phyloP scores from a whole-genome alignment of 2,113 vertebrate species.

The Lichenostomus cassidix region DNA sequence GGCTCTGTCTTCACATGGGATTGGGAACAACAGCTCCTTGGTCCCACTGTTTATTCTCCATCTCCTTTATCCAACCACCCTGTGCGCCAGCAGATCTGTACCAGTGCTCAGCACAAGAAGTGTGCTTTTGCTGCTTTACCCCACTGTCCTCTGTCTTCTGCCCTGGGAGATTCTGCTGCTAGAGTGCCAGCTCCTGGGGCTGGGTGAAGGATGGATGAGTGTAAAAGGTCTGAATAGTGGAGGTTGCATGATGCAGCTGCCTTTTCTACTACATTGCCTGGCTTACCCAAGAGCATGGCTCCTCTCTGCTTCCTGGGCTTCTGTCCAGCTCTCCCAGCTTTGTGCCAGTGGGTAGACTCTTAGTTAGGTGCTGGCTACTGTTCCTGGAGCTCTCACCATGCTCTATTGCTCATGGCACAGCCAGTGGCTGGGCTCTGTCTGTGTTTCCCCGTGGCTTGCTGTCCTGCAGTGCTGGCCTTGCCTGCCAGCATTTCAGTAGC shows the following conservation, averaged over 20 bases:
- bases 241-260: neutral
- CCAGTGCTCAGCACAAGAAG: neutral
- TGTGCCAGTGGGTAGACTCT: constrained; percentile 11
- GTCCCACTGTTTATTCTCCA: neutral
- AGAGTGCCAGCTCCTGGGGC: neutral
- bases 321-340: neutral
- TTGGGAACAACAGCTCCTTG: neutral
- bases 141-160: neutral
- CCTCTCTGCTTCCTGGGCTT: neutral
- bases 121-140: fast-evolving
- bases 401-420: neutral
- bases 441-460: neutral
- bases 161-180: neutral
- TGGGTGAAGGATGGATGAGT: neutral
- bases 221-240: neutral
- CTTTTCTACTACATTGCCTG: neutral
- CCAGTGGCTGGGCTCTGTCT: neutral
- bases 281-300: neutral
- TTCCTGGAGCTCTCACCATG: neutral
- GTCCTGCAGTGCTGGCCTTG: neutral
- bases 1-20: neutral
- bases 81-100: neutral
- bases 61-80: neutral
- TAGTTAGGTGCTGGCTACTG: neutral
- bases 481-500: neutral